These are phyloP conservation scores for Alsophila aescularia DNA, from an alignment of 2,888 invertebrate genomes.

Conservation along the genomic window DNA sequence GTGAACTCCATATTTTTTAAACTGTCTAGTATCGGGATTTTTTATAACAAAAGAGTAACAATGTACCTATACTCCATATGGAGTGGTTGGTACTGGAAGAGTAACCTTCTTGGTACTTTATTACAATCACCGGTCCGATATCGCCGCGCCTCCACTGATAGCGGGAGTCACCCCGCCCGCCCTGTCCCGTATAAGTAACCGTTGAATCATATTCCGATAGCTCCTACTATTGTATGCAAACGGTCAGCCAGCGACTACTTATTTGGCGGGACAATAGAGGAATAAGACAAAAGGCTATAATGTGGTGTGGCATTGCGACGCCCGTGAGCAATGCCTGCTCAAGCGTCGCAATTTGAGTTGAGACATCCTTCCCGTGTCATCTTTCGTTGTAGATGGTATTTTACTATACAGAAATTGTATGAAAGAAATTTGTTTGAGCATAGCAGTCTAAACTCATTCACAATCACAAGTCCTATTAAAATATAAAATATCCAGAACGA, in stretches of 20 bases:
- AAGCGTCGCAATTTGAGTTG: slow-evolving; percentile 28
- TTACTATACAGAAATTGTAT: too few species aligned
- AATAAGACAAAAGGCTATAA: slow-evolving; percentile 48
- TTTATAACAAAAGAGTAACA: too few species aligned
- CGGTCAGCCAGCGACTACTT: slow-evolving; percentile 36
- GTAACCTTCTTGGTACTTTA: too few species aligned
- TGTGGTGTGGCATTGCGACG: slow-evolving; percentile 41
- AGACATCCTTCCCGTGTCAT: slow-evolving; percentile 11
- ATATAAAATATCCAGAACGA: too few species aligned
- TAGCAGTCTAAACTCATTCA: too few species aligned
- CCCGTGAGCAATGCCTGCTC: slow-evolving; percentile 28
- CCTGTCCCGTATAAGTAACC: slow-evolving; percentile 18
- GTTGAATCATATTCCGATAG: slow-evolving; percentile 43
- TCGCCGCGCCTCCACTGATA: background rate
- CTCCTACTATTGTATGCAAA: slow-evolving; percentile 53
- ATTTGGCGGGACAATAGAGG: slow-evolving; percentile 51
- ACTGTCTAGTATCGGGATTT: too few species aligned
- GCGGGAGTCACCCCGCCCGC: slow-evolving; percentile 1
- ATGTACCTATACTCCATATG: too few species aligned
- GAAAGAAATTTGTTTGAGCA: too few species aligned
- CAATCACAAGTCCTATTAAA: too few species aligned
- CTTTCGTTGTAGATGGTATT: background rate
- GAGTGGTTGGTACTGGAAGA: too few species aligned
- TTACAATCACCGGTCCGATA: too few species aligned
- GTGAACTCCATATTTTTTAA: too few species aligned